phyloP scores from a whole-genome alignment of 2,797 vertebrate species.

The Acanthurus tractus region DNA sequence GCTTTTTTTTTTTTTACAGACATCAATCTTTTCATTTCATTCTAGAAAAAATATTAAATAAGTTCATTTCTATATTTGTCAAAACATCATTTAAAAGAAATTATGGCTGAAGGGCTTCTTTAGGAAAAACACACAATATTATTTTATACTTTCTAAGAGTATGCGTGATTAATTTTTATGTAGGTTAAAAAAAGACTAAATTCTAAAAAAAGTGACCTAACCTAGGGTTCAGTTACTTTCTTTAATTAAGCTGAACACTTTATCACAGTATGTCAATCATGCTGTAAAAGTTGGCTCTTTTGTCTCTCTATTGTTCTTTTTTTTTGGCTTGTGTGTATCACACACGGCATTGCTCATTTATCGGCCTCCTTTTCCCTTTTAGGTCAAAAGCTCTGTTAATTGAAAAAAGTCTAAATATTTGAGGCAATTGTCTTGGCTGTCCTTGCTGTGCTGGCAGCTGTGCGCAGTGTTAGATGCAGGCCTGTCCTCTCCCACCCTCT shows the following conservation, averaged over 20 bases:
- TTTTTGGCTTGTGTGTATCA: constrained; percentile 57
- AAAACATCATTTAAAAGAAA: too few relatives aligned
- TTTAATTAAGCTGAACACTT: background rate
- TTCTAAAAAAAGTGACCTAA: too few relatives aligned
- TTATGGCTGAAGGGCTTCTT: too few relatives aligned
- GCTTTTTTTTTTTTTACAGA: too few relatives aligned
- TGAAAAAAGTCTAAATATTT: constrained; percentile 68
- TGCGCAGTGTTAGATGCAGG: constrained; percentile 51
- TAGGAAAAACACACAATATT: too few relatives aligned
- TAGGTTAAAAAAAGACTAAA: too few relatives aligned
- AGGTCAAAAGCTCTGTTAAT: constrained; percentile 62
- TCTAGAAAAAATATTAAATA: too few relatives aligned
- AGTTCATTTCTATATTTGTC: too few relatives aligned
- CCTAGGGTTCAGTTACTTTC: background rate
- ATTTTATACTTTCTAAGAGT: too few relatives aligned
- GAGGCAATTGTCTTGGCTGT: constrained; percentile 68
- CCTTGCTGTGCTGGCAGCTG: constrained; percentile 62
- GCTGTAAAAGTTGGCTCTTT: constrained; percentile 36
- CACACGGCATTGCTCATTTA: constrained; percentile 44
- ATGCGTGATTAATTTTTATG: too few relatives aligned
- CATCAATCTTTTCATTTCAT: too few relatives aligned
- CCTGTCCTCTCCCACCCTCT: constrained; percentile 76
- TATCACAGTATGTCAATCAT: constrained; percentile 23
- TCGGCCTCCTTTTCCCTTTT: constrained; percentile 62
- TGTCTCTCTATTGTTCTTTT: constrained; percentile 48